These are phyloP conservation scores for Silurus meridionalis DNA, from an alignment of 2,113 vertebrate species.

Conservation along the genomic window DNA sequence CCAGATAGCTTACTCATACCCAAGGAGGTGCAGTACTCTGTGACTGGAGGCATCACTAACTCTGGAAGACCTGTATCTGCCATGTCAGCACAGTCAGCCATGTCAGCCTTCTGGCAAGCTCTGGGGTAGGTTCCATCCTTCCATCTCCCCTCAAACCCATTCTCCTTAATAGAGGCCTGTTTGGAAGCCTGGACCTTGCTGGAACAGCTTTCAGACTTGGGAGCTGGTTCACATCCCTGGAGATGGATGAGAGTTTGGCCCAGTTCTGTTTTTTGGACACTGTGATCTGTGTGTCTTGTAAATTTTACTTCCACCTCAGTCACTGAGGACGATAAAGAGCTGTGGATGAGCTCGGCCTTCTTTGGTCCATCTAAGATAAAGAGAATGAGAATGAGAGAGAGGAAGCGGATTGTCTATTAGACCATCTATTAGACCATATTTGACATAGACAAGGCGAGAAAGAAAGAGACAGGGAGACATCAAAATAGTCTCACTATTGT, in stretches of 20 bases:
- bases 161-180: constrained; percentile 48
- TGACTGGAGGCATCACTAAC: background rate
- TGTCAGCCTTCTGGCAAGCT: constrained; percentile 10
- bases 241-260: constrained; percentile 60
- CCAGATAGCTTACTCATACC: constrained; percentile 57
- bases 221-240: constrained; percentile 35
- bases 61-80: constrained; percentile 42
- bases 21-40: constrained; percentile 37
- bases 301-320: constrained; percentile 33
- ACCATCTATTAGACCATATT: constrained; percentile 34
- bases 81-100: constrained; percentile 11
- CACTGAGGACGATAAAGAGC: constrained; percentile 47
- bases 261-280: constrained; percentile 73
- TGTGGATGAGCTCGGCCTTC: constrained; percentile 52
- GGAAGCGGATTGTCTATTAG: constrained; percentile 36
- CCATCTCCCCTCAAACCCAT: constrained; percentile 30
- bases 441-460: background rate
- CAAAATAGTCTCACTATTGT: constrained; percentile 45
- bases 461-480: constrained; percentile 13
- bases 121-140: constrained; percentile 20
- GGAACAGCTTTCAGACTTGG: constrained; percentile 35
- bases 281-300: constrained; percentile 46
- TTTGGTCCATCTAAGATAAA: constrained; percentile 56
- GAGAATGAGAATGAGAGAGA: background rate
- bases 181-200: constrained; percentile 55